Evolutionary conservation across 1,140 invertebrate genomes (phyloP).

Genomic region (Manduca sexta): DNA sequence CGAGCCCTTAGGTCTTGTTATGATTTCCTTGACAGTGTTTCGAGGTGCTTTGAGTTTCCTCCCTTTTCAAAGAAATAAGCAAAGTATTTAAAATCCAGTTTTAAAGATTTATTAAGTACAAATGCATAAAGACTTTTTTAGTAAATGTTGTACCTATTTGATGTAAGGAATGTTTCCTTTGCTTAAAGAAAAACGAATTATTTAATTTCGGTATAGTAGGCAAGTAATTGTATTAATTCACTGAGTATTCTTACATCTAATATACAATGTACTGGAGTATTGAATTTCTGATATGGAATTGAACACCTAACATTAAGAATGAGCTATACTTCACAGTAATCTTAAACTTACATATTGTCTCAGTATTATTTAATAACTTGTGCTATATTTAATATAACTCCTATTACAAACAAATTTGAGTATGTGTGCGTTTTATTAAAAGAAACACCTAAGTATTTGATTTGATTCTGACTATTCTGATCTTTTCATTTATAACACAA

Average conservation of each 20-base stretch:
- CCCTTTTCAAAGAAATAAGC: no score
- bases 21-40: no score
- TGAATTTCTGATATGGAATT: conserved; percentile 30
- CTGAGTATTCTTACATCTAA: background rate
- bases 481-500: background rate
- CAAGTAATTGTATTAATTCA: conserved; percentile 3
- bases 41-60: no score
- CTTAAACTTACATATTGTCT: conserved; percentile 53
- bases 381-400: conserved; percentile 2
- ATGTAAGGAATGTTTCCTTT: no score
- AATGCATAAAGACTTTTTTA: no score
- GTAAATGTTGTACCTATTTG: no score
- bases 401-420: conserved; percentile 8
- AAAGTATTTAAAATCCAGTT: no score
- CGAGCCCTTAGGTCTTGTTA: no score
- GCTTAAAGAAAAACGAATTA: no score
- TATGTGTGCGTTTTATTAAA: conserved; percentile 3
- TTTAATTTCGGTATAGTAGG: no score
- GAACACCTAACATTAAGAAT: conserved; percentile 24
- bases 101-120: no score
- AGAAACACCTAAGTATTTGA: background rate
- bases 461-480: conserved; percentile 1
- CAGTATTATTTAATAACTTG: conserved; percentile 24
- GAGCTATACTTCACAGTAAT: conserved; percentile 2
- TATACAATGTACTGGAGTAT: conserved; percentile 9